Conservation (phyloP, 30 jellyfish, hydroid and myxozoan genomes). For the Turritopsis rubra region DNA sequence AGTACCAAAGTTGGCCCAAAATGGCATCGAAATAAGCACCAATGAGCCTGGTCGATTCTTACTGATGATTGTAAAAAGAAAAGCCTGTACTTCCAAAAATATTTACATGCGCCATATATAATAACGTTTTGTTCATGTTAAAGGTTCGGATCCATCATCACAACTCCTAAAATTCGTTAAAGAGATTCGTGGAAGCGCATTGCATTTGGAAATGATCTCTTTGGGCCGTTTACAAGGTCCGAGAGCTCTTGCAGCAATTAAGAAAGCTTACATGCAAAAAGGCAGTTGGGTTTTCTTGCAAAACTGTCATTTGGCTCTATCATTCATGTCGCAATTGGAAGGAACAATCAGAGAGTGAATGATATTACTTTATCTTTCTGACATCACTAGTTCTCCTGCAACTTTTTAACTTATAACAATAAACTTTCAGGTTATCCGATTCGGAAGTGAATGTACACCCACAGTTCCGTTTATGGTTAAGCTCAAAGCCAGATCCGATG, state of each 20-base stretch:
- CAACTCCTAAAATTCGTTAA: constrained; percentile 65
- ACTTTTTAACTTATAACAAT: not conserved
- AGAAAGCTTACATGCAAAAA: constrained; percentile 53
- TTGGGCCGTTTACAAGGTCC: constrained; percentile 79
- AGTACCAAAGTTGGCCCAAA: no score
- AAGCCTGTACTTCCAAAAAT: no score
- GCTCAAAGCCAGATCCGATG: constrained; percentile 62
- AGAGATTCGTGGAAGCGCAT: constrained; percentile 70
- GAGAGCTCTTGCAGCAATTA: constrained; percentile 54
- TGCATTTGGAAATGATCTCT: constrained; percentile 58
- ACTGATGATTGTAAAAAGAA: no score
- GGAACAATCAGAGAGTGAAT: constrained; percentile 52
- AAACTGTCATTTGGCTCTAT: constrained; percentile 78
- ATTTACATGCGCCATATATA: no score
- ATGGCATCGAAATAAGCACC: no score
- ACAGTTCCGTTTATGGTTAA: constrained; percentile 70
- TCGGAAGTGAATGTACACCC: constrained; percentile 64
- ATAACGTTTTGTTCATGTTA: not conserved
- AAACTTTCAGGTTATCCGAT: constrained; percentile 44
- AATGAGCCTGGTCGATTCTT: no score
- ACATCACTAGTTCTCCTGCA: not conserved
- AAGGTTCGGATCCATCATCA: constrained; percentile 66
- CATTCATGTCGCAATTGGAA: constrained; percentile 66
- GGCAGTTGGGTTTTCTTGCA: constrained; percentile 84
- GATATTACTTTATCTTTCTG: not conserved